Base-by-base conservation (phyloP, 1,140 invertebrate genomes). In the Eumaeus atala region DNA sequence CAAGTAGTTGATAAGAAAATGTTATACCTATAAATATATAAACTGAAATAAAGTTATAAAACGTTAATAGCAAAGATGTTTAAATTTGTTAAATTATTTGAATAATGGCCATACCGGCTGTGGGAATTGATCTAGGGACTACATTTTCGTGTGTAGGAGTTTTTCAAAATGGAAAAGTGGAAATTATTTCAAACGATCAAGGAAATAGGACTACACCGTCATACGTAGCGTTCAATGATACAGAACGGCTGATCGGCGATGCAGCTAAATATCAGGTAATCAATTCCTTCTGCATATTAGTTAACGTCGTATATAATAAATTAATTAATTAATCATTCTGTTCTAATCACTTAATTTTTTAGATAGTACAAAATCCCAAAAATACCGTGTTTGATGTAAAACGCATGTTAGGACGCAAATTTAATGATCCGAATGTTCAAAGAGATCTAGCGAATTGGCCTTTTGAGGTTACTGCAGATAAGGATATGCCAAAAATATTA, bases 141-240 rank as follows among this genome's bases (percentile, higher is more conserved):
- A 96, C 95, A 54, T 96, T 96, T 81, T 96, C 94, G 38, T 96
- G 95, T 73, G 95, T 96, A 64, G 95, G 95, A 70, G 95, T 96
- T 63, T 96, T 95, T 89, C 94, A 96, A 84, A 93, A 95, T 87
- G 94, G 96, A 72, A 98, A 97, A 87, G 97, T 98, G 50, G 97
- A 98, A 90, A 98, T 98, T 76, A 98, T 98, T 86, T 96, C 97
- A 66, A 98, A 98, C 80, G 97, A 98, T 87, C 96, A 99, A 86
- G 97, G 97, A 77, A 98, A 99, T 89, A 90, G 97, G 73, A 99
- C 97, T 35, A 99, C 97, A 54, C 97, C 97, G 51, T 96, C 95
- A 56, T 98, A 98, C 91, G 97, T 99, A 42, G 97, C 97, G 57
- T 98, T 99, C 90, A 98, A 96, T 49, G 97, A 99, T 74, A 97